phyloP scores from a whole-genome alignment of 2,888 invertebrate genomes.

The Drosophila cognata region DNA sequence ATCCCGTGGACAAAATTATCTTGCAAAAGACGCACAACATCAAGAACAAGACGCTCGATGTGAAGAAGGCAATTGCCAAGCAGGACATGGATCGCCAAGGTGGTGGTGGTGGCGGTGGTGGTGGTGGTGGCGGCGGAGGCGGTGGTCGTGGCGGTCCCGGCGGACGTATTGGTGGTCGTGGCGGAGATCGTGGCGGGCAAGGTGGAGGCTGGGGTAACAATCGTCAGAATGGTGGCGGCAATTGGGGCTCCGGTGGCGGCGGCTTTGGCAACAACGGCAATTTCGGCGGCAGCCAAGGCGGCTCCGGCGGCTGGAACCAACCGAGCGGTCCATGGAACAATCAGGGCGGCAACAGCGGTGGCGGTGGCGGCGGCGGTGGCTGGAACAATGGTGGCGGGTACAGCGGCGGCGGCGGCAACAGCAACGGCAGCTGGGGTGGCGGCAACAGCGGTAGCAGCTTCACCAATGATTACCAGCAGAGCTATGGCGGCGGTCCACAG shows the following conservation, averaged over 20 bases:
- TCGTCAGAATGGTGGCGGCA: slow-evolving; percentile 86
- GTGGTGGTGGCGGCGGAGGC: slow-evolving; percentile 85
- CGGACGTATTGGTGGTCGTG: slow-evolving; percentile 86
- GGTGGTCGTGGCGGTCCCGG: slow-evolving; percentile 83
- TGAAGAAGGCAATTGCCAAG: slow-evolving; percentile 96
- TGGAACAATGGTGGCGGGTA: slow-evolving; percentile 84
- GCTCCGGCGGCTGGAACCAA: slow-evolving; percentile 84
- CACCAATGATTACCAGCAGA: slow-evolving; percentile 91
- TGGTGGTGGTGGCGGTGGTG: slow-evolving; percentile 86
- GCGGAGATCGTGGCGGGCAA: slow-evolving; percentile 85
- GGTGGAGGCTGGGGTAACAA: slow-evolving; percentile 74
- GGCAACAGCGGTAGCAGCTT: slow-evolving; percentile 73
- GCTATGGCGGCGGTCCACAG: slow-evolving; percentile 93
- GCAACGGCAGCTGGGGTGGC: slow-evolving; percentile 88
- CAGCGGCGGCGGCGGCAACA: slow-evolving; percentile 85
- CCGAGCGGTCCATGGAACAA: slow-evolving; percentile 83
- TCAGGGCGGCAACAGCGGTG: slow-evolving; percentile 74
- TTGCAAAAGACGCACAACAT: slow-evolving; percentile 93
- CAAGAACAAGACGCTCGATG: slow-evolving; percentile 93
- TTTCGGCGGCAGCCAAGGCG: slow-evolving; percentile 83
- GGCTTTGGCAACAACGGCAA: slow-evolving; percentile 73
- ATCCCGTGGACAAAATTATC: slow-evolving; percentile 96
- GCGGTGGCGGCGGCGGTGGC: slow-evolving; percentile 83
- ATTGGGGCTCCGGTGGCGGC: slow-evolving; percentile 81
- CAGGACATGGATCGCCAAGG: slow-evolving; percentile 91